Evolutionary conservation across 2,113 vertebrate species (phyloP).

Genomic region (Asarcornis scutulata): DNA sequence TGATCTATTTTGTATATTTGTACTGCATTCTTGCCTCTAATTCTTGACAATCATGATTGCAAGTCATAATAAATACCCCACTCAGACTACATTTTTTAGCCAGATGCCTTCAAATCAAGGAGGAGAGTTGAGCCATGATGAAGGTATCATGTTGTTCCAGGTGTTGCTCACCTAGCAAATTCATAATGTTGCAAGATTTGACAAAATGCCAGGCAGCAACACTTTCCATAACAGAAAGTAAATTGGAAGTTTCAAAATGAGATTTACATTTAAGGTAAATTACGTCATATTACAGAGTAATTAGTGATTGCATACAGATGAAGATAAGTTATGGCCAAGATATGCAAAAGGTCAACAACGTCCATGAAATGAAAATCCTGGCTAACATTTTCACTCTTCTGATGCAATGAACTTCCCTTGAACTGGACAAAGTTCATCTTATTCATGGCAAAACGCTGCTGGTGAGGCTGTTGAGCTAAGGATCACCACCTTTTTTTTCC

Average conservation of each 20-base stretch:
- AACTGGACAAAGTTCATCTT: not conserved
- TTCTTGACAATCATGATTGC: not conserved
- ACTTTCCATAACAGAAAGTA: not conserved
- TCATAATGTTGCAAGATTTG: not conserved
- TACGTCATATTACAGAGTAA: not conserved
- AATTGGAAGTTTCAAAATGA: not conserved
- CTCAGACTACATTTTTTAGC: not conserved
- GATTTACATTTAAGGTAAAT: not conserved
- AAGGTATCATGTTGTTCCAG: not conserved
- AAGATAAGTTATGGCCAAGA: not conserved
- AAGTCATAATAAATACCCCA: rapidly evolving
- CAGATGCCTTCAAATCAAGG: not conserved
- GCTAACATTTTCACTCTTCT: not conserved
- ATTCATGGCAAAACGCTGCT: not conserved
- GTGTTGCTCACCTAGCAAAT: not conserved
- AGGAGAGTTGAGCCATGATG: not conserved
- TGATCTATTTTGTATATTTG: not conserved
- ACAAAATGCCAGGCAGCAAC: not conserved
- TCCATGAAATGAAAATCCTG: not conserved
- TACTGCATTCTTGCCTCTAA: not conserved
- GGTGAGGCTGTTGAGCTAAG: not conserved
- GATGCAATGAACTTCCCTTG: not conserved
- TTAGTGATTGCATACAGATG: not conserved
- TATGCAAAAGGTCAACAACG: not conserved
- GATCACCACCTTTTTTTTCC: not conserved